phyloP scores from a whole-genome alignment of 2,113 vertebrate species.

The Murina feae region DNA sequence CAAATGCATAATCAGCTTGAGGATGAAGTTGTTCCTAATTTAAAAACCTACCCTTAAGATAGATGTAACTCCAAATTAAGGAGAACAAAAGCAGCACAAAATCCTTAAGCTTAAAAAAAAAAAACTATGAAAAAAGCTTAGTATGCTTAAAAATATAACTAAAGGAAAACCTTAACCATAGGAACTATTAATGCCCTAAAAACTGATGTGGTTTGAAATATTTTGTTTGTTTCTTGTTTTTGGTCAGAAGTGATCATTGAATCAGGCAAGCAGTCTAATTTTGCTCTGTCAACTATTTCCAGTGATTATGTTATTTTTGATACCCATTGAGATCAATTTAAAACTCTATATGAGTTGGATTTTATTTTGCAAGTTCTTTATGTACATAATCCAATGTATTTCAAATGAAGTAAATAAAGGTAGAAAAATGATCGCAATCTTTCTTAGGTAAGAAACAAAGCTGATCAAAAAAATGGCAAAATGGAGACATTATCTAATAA shows the following conservation, averaged over 20 bases:
- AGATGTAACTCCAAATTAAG: constrained; percentile 32
- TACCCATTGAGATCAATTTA: background rate
- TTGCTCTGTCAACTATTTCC: background rate
- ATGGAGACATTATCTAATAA: background rate
- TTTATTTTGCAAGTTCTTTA: background rate
- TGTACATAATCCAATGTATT: background rate
- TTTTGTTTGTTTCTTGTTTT: background rate
- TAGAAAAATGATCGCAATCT: background rate
- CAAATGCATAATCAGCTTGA: constrained; percentile 40
- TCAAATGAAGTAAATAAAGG: background rate
- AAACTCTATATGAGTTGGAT: background rate
- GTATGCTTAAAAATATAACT: background rate
- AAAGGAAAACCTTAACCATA: background rate
- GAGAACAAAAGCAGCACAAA: background rate
- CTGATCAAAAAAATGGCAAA: background rate
- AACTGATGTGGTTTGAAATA: background rate
- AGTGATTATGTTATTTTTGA: background rate
- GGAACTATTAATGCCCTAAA: background rate
- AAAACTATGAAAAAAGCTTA: background rate
- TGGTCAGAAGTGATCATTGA: background rate
- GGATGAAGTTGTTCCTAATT: constrained; percentile 2
- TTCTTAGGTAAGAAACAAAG: background rate
- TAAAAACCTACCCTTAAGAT: constrained; percentile 43
- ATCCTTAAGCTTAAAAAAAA: background rate
- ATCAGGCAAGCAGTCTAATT: background rate